Conservation (phyloP, 2,113 vertebrate species). For the Hyaena hyaena region DNA sequence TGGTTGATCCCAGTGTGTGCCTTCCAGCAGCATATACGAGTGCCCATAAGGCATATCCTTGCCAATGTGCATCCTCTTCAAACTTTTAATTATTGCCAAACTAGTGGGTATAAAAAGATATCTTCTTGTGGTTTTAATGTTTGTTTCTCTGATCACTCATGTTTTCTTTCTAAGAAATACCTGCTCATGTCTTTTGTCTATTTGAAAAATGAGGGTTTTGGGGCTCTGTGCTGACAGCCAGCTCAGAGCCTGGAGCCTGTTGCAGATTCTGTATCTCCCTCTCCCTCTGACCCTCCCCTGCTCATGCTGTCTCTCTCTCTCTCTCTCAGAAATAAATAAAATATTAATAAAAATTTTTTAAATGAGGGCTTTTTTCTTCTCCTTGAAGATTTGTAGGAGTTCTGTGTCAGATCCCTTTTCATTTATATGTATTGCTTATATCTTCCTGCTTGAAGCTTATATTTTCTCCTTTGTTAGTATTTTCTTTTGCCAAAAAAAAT, state of each 20-base stretch:
- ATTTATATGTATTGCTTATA: not conserved
- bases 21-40: not conserved
- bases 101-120: not conserved
- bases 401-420: slow-evolving; percentile 2
- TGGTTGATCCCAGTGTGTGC: not conserved
- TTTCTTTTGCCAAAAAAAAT: not conserved
- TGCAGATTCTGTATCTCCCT: too few relatives aligned
- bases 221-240: too few relatives aligned
- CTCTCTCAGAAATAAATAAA: too few relatives aligned
- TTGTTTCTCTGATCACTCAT: not conserved
- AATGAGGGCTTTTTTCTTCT: slow-evolving; percentile 34
- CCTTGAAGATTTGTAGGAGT: not conserved
- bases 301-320: too few relatives aligned
- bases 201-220: not conserved
- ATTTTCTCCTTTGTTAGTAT: not conserved
- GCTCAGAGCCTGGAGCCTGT: too few relatives aligned
- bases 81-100: not conserved
- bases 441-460: slow-evolving; percentile 10
- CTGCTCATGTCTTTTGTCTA: not conserved
- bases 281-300: too few relatives aligned
- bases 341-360: not conserved
- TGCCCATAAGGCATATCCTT: not conserved
- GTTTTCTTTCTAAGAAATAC: not conserved
- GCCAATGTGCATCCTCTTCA: not conserved
- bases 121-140: not conserved